Percentiles rank a stretch among this genome's conserved stretches.
Conservation (phyloP, 2,888 invertebrate genomes). For the Drosophila lutescens region DNA sequence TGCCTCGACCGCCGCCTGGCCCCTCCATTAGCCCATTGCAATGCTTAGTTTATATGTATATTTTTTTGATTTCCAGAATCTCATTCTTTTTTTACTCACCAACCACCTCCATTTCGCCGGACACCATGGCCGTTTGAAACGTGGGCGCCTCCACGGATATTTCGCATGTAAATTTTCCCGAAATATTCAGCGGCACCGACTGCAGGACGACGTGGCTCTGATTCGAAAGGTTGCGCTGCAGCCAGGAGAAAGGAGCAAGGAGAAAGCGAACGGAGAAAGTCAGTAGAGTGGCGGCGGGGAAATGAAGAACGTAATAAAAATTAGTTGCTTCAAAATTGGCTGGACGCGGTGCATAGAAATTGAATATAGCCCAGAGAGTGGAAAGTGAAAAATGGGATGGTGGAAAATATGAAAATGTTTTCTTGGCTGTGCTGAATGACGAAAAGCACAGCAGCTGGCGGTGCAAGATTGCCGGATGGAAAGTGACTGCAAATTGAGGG, state of each 20-base stretch:
- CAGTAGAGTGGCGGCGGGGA: slow-evolving; percentile 13
- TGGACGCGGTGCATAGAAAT: slow-evolving; percentile 70
- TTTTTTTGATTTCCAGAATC: slow-evolving; percentile 16
- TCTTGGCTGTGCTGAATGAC: slow-evolving; percentile 45
- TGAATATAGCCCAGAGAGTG: slow-evolving; percentile 59
- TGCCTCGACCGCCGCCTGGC: slow-evolving; percentile 49
- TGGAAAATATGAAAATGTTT: slow-evolving; percentile 23
- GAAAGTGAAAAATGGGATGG: slow-evolving; percentile 31
- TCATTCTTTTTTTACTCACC: slow-evolving; percentile 77
- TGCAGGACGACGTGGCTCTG: slow-evolving; percentile 84
- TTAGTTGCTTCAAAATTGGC: slow-evolving; percentile 66
- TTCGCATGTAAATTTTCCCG: slow-evolving; percentile 84
- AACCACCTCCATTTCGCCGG: slow-evolving; percentile 84
- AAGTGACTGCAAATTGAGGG: slow-evolving; percentile 51
- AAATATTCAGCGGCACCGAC: slow-evolving; percentile 84
- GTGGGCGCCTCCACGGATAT: slow-evolving; percentile 84
- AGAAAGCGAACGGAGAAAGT: slow-evolving; percentile 24
- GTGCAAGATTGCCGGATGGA: slow-evolving; percentile 26
- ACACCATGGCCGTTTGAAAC: slow-evolving; percentile 84
- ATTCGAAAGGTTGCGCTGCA: slow-evolving; percentile 83
- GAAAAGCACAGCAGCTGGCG: slow-evolving; percentile 34
- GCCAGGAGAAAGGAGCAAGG: background rate
- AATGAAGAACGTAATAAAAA: slow-evolving; percentile 58
- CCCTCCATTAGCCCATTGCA: slow-evolving; percentile 20
- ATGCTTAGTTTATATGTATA: slow-evolving; percentile 5